Percentiles rank a stretch among this genome's conserved stretches.
phyloP scores from a whole-genome alignment of 2,888 invertebrate genomes.

The Andrena marginata region DNA sequence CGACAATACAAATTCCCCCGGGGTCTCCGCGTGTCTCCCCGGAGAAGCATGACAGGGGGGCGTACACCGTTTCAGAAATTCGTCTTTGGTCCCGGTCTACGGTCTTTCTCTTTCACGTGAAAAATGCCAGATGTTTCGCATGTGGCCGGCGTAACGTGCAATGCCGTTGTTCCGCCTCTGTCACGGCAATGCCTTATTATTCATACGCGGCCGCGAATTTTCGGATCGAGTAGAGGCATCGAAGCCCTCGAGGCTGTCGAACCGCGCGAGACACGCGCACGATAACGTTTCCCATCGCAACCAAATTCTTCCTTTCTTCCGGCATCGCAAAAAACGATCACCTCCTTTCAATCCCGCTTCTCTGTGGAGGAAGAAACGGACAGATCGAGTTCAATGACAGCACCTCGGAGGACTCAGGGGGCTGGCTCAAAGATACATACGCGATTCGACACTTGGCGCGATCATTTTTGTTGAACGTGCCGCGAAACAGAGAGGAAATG shows the following conservation, averaged over 20 bases:
- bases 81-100: conserved; percentile 77
- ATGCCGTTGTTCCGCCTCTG: conserved; percentile 70
- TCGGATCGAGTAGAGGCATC: conserved; percentile 53
- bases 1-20: conserved; percentile 80
- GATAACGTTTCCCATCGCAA: neutral
- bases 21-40: conserved; percentile 68
- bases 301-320: conserved; percentile 33
- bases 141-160: conserved; percentile 79
- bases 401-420: too few species aligned
- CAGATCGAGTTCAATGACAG: conserved; percentile 9
- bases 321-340: conserved; percentile 20
- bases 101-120: conserved; percentile 82
- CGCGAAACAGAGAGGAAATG: too few species aligned
- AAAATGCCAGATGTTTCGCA: conserved; percentile 85
- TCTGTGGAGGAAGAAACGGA: neutral
- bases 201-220: conserved; percentile 73
- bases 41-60: conserved; percentile 83
- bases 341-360: neutral
- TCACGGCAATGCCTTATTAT: conserved; percentile 72
- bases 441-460: too few species aligned
- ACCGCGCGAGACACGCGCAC: conserved; percentile 44
- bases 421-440: too few species aligned
- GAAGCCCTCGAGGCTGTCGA: conserved; percentile 30
- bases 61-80: conserved; percentile 83
- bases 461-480: too few species aligned